Percentiles rank a stretch among this genome's conserved stretches.
Evolutionary conservation across 2,888 invertebrate species (phyloP).

Genomic region (Oligia strigilis): DNA sequence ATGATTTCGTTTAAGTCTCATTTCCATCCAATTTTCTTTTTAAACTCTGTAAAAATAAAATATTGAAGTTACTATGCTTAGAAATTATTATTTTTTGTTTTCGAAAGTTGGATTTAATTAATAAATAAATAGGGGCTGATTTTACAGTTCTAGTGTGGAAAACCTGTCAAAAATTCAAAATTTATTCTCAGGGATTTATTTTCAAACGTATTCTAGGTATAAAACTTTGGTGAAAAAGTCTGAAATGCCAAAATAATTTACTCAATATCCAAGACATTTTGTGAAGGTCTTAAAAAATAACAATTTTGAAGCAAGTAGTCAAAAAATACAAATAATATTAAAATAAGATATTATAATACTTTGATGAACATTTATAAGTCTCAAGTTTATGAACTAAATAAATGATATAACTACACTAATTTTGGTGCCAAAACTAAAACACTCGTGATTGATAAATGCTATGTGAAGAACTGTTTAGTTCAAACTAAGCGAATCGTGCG

Average conservation of each 20-base stretch:
- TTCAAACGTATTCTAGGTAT: background rate
- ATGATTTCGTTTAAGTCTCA: constrained; percentile 59
- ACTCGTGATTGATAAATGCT: constrained; percentile 67
- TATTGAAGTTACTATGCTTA: constrained; percentile 27
- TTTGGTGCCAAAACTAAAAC: constrained; percentile 70
- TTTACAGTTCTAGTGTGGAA: background rate
- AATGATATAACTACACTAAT: constrained; percentile 60
- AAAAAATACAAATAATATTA: constrained; percentile 42
- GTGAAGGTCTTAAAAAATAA: background rate
- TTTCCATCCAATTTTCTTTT: constrained; percentile 56
- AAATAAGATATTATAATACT: constrained; percentile 67
- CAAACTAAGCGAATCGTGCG: background rate
- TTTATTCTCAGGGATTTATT: no score
- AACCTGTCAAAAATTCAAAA: background rate
- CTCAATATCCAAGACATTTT: background rate
- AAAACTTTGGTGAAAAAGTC: background rate
- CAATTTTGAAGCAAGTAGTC: constrained; percentile 32
- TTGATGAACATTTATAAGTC: constrained; percentile 57
- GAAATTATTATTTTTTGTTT: constrained; percentile 7
- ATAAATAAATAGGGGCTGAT: background rate
- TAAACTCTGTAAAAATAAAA: constrained; percentile 61
- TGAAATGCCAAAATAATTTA: background rate
- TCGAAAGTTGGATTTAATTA: background rate
- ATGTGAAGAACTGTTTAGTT: constrained; percentile 29
- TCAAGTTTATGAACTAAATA: constrained; percentile 61